A percentile compares a stretch with the other conserved stretches of the same genome.
Evolutionary conservation across 1,140 invertebrate genomes (phyloP).

Genomic region (Microplitis mediator): DNA sequence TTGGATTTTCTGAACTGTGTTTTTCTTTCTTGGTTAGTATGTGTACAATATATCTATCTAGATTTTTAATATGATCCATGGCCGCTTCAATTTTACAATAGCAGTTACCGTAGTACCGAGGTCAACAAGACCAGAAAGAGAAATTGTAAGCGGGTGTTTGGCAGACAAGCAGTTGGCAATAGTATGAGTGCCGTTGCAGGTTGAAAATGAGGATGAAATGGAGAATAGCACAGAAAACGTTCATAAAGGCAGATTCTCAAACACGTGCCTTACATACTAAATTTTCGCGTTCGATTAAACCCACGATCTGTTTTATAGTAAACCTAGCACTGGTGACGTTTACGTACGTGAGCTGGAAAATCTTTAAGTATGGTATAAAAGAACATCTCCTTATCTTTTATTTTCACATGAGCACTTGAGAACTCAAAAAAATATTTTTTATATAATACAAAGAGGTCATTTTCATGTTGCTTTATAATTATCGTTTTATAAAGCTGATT

Average conservation of each 20-base stretch:
- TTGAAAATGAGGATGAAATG: slow-evolving; percentile 56
- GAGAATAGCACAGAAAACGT: slow-evolving; percentile 50
- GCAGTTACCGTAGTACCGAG: background rate
- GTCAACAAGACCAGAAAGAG: background rate
- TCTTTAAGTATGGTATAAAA: background rate
- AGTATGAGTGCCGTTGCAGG: slow-evolving; percentile 25
- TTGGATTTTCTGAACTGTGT: too few species aligned
- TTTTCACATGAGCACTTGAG: background rate
- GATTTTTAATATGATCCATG: slow-evolving; percentile 24
- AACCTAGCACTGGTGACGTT: background rate
- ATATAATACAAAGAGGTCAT: too few species aligned
- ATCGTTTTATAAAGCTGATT: too few species aligned
- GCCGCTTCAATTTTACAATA: slow-evolving; percentile 10
- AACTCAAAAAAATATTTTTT: background rate
- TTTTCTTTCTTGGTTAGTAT: too few species aligned
- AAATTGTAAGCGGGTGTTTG: background rate
- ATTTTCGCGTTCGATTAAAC: slow-evolving; percentile 39
- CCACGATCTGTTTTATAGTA: slow-evolving; percentile 23
- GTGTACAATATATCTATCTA: too few species aligned
- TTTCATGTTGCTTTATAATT: too few species aligned
- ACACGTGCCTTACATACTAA: slow-evolving; percentile 61
- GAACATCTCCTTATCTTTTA: background rate
- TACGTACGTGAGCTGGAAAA: background rate
- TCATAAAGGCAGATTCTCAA: slow-evolving; percentile 59
- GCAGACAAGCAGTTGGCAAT: slow-evolving; percentile 1